Evolutionary conservation across 2,797 vertebrate genomes (phyloP).

Genomic region (Mareca strepera): DNA sequence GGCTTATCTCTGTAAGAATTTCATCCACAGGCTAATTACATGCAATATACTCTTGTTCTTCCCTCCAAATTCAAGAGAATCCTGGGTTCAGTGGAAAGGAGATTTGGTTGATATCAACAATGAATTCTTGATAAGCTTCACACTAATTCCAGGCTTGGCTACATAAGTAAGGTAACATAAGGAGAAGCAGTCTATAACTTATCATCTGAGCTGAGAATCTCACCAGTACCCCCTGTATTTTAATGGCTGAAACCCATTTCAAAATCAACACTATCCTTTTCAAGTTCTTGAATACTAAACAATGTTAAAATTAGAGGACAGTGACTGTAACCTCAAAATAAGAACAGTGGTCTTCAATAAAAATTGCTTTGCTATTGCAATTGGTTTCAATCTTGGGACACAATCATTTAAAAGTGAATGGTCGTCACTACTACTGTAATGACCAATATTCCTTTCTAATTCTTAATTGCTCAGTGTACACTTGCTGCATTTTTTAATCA

Average conservation of each 20-base stretch:
- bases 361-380: not conserved
- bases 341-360: not conserved
- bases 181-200: not conserved
- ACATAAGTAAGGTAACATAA: rapidly evolving
- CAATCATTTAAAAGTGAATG: not conserved
- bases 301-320: not conserved
- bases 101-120: not conserved
- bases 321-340: not conserved
- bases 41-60: not conserved
- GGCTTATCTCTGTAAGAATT: not conserved
- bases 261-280: not conserved
- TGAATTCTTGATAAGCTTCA: not conserved
- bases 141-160: not conserved
- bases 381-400: not conserved
- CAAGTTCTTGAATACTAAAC: not conserved
- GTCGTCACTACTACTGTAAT: not conserved
- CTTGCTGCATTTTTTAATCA: not conserved
- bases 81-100: not conserved
- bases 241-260: not conserved
- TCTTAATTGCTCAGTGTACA: not conserved
- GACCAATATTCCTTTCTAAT: not conserved
- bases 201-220: not conserved
- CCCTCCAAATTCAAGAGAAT: not conserved
- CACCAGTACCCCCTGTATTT: not conserved
- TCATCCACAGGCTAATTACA: not conserved